Conservation (phyloP, 2,888 invertebrate species). For the Eueremaeus valkanovi region DNA sequence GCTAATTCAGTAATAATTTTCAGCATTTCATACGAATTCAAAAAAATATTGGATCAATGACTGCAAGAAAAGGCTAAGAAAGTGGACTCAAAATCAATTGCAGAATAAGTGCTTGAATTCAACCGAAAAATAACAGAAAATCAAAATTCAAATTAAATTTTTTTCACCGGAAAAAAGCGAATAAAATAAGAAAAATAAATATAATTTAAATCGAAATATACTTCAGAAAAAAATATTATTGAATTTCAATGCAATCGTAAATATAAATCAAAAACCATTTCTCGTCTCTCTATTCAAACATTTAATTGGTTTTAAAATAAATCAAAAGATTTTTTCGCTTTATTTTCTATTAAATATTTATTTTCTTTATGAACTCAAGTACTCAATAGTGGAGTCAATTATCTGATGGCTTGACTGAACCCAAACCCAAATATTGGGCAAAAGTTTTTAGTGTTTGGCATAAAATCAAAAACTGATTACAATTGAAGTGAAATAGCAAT, state of each 20-base stretch:
- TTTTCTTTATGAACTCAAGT: no score
- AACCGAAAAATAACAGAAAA: background rate
- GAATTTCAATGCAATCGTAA: no score
- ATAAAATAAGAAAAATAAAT: background rate
- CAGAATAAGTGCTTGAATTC: background rate
- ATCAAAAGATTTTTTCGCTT: no score
- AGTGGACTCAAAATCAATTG: background rate
- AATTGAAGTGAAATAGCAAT: constrained; percentile 21
- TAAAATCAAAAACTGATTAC: constrained; percentile 4
- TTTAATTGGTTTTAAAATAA: background rate
- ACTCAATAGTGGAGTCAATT: no score
- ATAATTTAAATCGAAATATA: background rate
- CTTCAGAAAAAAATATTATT: background rate
- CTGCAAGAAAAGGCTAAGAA: no score
- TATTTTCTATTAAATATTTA: no score
- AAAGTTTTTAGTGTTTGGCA: background rate
- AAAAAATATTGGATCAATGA: constrained; percentile 12
- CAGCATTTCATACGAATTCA: background rate
- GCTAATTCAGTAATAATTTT: background rate
- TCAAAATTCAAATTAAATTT: background rate
- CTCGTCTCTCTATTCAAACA: background rate
- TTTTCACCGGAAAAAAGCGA: background rate
- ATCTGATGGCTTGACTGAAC: no score
- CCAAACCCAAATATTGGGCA: no score
- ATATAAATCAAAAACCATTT: background rate